Evolutionary conservation across 2,888 invertebrate species (phyloP), one percentile per base, ranked within the genome.

Genomic region (Macrosiphum euphorbiae): DNA sequence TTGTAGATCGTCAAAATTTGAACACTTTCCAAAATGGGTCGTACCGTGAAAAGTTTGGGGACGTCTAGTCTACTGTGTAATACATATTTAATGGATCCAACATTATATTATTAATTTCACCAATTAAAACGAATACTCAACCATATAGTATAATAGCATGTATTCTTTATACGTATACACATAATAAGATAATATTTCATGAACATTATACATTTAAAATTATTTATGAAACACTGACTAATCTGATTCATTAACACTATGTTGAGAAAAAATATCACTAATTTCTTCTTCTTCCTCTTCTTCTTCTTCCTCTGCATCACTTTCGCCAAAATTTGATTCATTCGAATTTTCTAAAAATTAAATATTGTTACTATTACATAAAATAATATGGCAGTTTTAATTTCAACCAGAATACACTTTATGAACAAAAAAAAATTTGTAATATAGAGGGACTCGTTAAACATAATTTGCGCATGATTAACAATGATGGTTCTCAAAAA

Each of bases 251-350:
- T 94, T 90, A n/a, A 94, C 94, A 90, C 86, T 94, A 87, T 90
- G 86, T 24, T 90, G 93, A 86, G 90, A 94, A 87, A 90, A 94
- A 87, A 94, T 90, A 52, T 94, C 90, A 85, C 90, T 90, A 13
- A 94, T 94, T 94, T 94, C 94, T 94, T 94, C 93, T 52, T 92
- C 91, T 84, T 91, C 90, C 20, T 90, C 90, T n/a, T 91, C 92
- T 52, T 92, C 91, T 26, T 90, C 91, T 26, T 90, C 90, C 47
- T 92, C 92, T 88, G 84, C 94, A 67, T 94, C 94, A 41, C 94
- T 94, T 35, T 94, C 94, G 8, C 28, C 90, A 52, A 94, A 94
- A 90, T 94, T 90, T 67, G 94, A 94, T 86, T 94, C 94, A 13
- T 90, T 94, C 41, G 94, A 94, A 41, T 94, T 94, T 67, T 94